Conservation (phyloP, 2,888 invertebrate genomes). For the Trichacis sp. region DNA sequence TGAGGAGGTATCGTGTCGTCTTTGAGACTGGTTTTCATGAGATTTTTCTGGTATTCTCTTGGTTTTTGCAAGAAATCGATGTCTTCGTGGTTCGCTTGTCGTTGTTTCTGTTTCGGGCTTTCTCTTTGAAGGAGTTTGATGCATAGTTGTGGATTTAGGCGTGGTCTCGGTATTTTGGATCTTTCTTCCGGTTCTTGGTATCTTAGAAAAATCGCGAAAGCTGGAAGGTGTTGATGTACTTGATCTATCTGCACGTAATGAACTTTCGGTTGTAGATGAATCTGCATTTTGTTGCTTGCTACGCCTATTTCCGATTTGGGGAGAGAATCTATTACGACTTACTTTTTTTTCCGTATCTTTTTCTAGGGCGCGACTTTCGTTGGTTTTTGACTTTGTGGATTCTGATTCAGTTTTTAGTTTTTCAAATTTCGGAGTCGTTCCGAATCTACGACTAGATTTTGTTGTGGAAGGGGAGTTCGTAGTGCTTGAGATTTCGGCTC, state of each 20-base stretch:
- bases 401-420: conserved; percentile 9
- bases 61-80: neutral
- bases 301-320: conserved; percentile 15
- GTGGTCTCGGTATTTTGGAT: conserved; percentile 49
- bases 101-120: conserved; percentile 21
- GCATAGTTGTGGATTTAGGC: conserved; percentile 43
- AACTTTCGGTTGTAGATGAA: conserved; percentile 14
- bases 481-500: conserved; percentile 30
- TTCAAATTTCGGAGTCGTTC: conserved; percentile 10
- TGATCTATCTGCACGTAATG: too few species aligned
- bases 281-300: conserved; percentile 7
- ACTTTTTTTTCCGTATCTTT: conserved; percentile 12
- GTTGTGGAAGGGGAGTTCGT: conserved; percentile 34
- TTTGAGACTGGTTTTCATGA: conserved; percentile 7
- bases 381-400: conserved; percentile 19
- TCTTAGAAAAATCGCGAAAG: conserved; percentile 23
- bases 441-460: conserved; percentile 27
- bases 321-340: conserved; percentile 23
- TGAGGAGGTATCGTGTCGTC: conserved; percentile 38
- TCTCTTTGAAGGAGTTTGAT: conserved; percentile 28
- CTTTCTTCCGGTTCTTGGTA: conserved; percentile 58
- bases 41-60: neutral
- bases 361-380: conserved; percentile 5
- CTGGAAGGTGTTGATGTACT: conserved; percentile 41
- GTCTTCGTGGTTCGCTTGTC: conserved; percentile 6